These are phyloP conservation scores for Myanophis thanlyinensis DNA, from an alignment of 2,113 vertebrate species.

Conservation along the genomic window DNA sequence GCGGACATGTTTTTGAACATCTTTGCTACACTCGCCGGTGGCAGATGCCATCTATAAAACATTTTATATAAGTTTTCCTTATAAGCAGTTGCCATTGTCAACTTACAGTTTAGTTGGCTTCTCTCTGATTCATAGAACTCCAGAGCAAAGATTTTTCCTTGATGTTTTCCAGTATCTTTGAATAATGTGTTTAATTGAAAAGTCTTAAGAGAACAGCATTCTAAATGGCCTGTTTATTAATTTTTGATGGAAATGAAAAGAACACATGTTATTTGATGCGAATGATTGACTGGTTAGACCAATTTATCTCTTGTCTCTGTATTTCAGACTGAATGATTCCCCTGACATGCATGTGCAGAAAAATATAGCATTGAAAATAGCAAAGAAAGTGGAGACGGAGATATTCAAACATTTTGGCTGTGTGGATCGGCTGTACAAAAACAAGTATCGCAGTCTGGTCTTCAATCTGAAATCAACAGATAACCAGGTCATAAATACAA, in stretches of 20 bases:
- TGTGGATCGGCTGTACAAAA: constrained; percentile 59
- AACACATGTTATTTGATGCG: background rate
- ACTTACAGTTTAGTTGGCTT: too few species aligned
- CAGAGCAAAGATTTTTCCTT: background rate
- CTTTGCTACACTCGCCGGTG: too few species aligned
- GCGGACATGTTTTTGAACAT: too few species aligned
- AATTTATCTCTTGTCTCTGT: background rate
- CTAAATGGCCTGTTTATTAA: background rate
- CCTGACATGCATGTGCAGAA: constrained; percentile 24
- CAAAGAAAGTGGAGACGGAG: constrained; percentile 58
- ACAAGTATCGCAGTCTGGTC: constrained; percentile 69
- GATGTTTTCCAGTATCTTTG: background rate
- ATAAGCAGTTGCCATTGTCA: too few species aligned
- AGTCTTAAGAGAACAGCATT: background rate
- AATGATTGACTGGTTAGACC: background rate
- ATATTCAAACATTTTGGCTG: constrained; percentile 53
- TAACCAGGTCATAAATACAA: constrained; percentile 56
- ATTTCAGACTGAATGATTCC: constrained; percentile 45
- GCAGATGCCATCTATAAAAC: too few species aligned
- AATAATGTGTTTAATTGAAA: background rate
- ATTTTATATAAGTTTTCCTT: too few species aligned
- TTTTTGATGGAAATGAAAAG: background rate
- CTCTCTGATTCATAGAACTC: background rate
- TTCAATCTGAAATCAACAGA: constrained; percentile 67
- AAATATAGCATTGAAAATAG: constrained; percentile 11